phyloP scores from a whole-genome alignment of 2,113 vertebrate species.

The Phrynosoma blainvillii region DNA sequence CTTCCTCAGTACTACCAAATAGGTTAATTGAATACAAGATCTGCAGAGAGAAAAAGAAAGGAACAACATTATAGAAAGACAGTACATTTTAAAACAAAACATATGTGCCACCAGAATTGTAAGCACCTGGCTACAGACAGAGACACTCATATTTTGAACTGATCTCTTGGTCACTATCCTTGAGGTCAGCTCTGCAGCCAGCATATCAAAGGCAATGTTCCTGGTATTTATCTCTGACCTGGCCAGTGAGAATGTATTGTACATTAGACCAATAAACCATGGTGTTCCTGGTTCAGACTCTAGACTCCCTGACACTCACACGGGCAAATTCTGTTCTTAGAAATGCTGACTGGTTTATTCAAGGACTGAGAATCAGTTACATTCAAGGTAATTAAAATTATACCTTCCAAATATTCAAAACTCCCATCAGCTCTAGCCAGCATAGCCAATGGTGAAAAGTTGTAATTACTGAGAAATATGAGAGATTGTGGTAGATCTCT shows the following conservation, averaged over 20 bases:
- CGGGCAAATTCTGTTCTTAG: neutral
- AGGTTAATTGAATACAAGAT: constrained; percentile 65
- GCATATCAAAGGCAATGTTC: neutral
- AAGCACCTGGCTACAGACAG: neutral
- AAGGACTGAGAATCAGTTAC: neutral
- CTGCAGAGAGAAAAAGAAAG: neutral
- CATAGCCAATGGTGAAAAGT: too few species aligned
- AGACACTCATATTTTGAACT: neutral
- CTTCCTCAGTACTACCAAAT: constrained; percentile 54
- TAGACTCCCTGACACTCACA: neutral
- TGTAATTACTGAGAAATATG: too few species aligned
- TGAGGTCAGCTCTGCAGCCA: neutral
- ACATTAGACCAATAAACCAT: neutral
- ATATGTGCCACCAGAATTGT: neutral
- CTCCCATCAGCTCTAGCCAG: too few species aligned
- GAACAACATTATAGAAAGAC: neutral
- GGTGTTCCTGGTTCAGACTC: neutral
- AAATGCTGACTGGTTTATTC: neutral
- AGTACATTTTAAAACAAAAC: neutral
- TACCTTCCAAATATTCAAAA: too few species aligned
- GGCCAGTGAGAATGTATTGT: neutral
- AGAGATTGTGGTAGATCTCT: too few species aligned
- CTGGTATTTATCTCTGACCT: neutral
- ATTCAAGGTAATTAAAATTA: neutral
- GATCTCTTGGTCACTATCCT: too few species aligned